Conservation (phyloP, 92 coral and sea anemone species). For the Actinernus sp. region DNA sequence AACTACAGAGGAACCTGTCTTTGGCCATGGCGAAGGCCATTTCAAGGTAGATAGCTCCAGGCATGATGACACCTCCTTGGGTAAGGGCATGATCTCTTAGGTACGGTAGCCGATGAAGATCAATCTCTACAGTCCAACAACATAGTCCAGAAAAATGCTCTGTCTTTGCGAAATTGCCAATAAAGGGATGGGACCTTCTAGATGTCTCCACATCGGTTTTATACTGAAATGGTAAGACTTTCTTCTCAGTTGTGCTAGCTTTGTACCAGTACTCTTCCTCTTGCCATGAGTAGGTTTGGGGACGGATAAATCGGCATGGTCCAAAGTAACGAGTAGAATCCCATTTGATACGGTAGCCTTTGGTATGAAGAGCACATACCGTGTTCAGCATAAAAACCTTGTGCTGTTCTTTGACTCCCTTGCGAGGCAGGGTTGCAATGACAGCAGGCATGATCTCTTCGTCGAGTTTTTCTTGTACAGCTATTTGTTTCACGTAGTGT, state of each 20-base stretch:
- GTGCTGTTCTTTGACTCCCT: slow-evolving; percentile 58
- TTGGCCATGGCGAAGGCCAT: slow-evolving; percentile 89
- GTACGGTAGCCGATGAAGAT: slow-evolving; percentile 67
- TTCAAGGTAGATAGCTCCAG: slow-evolving; percentile 86
- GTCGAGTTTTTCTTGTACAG: slow-evolving; percentile 17
- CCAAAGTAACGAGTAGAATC: not conserved
- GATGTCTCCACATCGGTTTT: not conserved
- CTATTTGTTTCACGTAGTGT: slow-evolving; percentile 66
- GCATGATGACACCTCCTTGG: slow-evolving; percentile 82
- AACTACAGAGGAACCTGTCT: slow-evolving; percentile 43
- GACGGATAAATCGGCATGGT: slow-evolving; percentile 49
- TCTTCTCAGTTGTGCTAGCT: slow-evolving; percentile 40
- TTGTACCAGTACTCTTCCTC: slow-evolving; percentile 78
- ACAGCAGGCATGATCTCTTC: slow-evolving; percentile 15
- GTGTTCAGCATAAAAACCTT: slow-evolving; percentile 76
- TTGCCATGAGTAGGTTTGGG: slow-evolving; percentile 85
- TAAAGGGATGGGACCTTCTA: slow-evolving; percentile 55
- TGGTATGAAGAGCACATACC: slow-evolving; percentile 59
- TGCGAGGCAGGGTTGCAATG: slow-evolving; percentile 73
- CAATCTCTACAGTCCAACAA: slow-evolving; percentile 89
- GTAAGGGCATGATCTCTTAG: slow-evolving; percentile 81
- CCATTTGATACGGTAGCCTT: slow-evolving; percentile 60
- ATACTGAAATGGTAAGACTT: slow-evolving; percentile 30
- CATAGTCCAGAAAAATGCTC: slow-evolving; percentile 75
- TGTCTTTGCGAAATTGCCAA: slow-evolving; percentile 50